Percentiles rank a stretch among this genome's conserved stretches.
phyloP scores from a whole-genome alignment of 2,888 invertebrate genomes.

The Caenorhabditis sinica region DNA sequence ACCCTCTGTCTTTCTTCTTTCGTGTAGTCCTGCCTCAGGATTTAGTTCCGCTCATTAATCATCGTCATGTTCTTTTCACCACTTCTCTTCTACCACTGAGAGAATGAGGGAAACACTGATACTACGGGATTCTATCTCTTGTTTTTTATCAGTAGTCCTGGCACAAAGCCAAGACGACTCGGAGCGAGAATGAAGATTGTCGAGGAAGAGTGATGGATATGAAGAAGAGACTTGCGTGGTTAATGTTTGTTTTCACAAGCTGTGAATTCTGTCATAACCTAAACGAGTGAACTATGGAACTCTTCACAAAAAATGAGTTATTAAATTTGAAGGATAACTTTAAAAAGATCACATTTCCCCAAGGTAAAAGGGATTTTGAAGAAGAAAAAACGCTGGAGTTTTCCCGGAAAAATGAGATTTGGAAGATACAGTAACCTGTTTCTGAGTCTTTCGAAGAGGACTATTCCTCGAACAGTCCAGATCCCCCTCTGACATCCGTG shows the following conservation, averaged over 20 bases:
- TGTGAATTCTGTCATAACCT: constrained; percentile 28
- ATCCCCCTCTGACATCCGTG: not conserved
- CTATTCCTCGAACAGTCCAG: not conserved
- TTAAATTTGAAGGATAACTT: not conserved
- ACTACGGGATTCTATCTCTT: not conserved
- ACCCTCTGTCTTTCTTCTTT: constrained; percentile 11
- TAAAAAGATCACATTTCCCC: too few species aligned
- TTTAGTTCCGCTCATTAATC: constrained; percentile 64
- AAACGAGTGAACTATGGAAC: not conserved
- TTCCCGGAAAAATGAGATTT: too few species aligned
- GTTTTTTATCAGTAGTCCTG: not conserved
- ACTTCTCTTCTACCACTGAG: not conserved
- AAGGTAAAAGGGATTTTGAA: too few species aligned
- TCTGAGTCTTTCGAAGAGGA: not conserved
- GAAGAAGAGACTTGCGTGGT: not conserved
- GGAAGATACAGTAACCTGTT: not conserved
- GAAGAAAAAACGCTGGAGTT: too few species aligned
- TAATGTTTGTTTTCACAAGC: constrained; percentile 32
- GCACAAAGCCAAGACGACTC: constrained; percentile 28
- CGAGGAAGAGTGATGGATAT: not conserved
- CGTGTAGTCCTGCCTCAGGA: constrained; percentile 29
- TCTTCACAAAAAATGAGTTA: not conserved
- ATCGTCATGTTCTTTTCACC: constrained; percentile 57
- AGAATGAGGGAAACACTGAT: not conserved
- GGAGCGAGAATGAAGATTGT: not conserved